These are phyloP conservation scores for Anabacerthia variegaticeps DNA, from an alignment of 2,797 vertebrate genomes.

Conservation along the genomic window DNA sequence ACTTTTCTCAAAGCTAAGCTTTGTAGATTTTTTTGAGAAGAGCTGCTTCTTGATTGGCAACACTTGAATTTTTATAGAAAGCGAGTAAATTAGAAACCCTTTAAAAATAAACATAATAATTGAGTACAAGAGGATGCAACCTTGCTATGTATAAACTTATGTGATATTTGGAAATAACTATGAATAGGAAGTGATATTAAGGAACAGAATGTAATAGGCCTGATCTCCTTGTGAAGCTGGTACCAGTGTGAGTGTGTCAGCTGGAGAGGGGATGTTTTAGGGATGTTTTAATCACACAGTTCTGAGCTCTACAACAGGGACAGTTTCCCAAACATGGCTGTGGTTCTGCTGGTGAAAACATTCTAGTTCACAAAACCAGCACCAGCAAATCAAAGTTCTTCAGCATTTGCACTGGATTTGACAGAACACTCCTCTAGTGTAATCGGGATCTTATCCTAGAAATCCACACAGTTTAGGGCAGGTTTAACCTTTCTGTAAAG, in stretches of 20 bases:
- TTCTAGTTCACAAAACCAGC: neutral
- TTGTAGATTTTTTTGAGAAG: neutral
- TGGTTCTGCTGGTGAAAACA: neutral
- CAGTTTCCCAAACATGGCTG: neutral
- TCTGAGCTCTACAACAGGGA: neutral
- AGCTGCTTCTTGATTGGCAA: conserved; percentile 29
- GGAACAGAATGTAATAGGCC: neutral
- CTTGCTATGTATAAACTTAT: neutral
- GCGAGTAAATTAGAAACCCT: neutral
- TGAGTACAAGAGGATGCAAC: neutral
- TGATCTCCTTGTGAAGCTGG: neutral
- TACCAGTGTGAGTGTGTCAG: neutral
- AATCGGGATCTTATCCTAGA: neutral
- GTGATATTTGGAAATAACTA: neutral
- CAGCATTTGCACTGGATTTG: neutral
- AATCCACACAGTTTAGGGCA: neutral
- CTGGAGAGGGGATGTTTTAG: neutral
- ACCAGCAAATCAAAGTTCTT: neutral
- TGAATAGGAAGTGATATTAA: neutral
- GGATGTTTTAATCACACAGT: neutral
- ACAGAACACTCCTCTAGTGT: neutral
- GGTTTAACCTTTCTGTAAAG: neutral
- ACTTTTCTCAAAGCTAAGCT: conserved; percentile 31
- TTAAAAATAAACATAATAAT: neutral
- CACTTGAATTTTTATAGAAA: conserved; percentile 19